Evolutionary conservation across 2,888 invertebrate genomes (phyloP).

Genomic region (Ariolimax columbianus): DNA sequence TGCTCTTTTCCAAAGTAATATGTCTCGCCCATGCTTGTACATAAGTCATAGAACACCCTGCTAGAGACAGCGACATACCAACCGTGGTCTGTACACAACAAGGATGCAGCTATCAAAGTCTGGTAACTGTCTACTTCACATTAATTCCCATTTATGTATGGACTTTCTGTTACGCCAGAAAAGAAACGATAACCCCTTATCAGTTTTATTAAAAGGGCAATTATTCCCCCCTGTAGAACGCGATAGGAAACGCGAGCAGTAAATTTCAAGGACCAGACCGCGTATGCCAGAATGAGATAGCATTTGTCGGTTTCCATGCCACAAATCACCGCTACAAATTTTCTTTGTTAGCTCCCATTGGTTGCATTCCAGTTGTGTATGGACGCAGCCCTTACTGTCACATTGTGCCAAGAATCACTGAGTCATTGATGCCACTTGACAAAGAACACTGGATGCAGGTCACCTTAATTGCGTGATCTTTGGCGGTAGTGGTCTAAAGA

Average conservation of each 20-base stretch:
- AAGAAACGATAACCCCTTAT: slow-evolving; percentile 28
- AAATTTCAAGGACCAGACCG: slow-evolving; percentile 23
- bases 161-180: slow-evolving; percentile 2
- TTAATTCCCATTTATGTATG: slow-evolving; percentile 8
- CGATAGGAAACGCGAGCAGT: slow-evolving; percentile 15
- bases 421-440: not conserved
- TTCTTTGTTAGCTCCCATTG: not conserved
- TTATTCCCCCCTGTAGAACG: not conserved
- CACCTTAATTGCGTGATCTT: not conserved
- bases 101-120: not conserved
- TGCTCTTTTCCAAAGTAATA: too few species aligned
- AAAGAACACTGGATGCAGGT: not conserved
- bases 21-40: too few species aligned
- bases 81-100: not conserved
- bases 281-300: slow-evolving; percentile 21
- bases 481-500: not conserved
- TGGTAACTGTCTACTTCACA: slow-evolving; percentile 9
- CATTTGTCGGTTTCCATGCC: slow-evolving; percentile 18
- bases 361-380: not conserved
- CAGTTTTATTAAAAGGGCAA: slow-evolving; percentile 16
- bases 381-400: not conserved
- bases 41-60: too few species aligned
- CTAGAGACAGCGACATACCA: too few species aligned
- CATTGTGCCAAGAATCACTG: not conserved
- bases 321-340: not conserved